A percentile compares a stretch with the other conserved stretches of the same genome.
phyloP scores from a whole-genome alignment of 2,888 invertebrate genomes.

The Polymixis flavicincta region DNA sequence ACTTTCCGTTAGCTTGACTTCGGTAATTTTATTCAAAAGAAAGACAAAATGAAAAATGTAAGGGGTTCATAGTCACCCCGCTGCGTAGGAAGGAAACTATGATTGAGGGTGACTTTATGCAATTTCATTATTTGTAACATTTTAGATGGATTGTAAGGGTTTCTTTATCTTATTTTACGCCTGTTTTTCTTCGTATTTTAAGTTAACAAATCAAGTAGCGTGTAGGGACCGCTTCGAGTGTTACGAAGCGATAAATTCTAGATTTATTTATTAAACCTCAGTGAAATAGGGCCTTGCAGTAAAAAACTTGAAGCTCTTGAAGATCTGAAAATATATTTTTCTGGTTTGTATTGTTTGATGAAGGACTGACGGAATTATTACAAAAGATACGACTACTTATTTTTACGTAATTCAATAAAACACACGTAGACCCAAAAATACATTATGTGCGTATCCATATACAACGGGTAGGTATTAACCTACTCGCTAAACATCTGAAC shows the following conservation, averaged over 20 bases:
- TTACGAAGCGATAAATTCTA: conserved; percentile 6
- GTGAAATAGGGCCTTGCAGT: background rate
- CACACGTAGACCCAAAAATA: background rate
- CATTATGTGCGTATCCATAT: background rate
- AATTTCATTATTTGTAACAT: conserved; percentile 77
- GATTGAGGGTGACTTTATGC: conserved; percentile 79
- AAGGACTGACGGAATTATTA: too few species aligned
- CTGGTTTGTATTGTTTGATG: too few species aligned
- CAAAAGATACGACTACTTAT: too few species aligned
- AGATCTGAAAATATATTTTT: background rate
- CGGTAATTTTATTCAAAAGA: conserved; percentile 77
- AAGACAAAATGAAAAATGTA: conserved; percentile 73
- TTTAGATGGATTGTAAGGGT: conserved; percentile 69
- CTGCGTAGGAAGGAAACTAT: conserved; percentile 75
- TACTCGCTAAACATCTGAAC: conserved; percentile 5
- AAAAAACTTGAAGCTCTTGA: background rate
- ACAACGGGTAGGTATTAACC: background rate
- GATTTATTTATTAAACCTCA: conserved; percentile 14
- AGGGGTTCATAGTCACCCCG: conserved; percentile 66
- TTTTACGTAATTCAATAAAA: background rate
- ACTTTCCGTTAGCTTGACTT: conserved; percentile 73
- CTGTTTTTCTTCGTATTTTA: conserved; percentile 12
- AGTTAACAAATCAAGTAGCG: conserved; percentile 9
- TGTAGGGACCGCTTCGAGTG: background rate
- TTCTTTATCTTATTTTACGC: conserved; percentile 44